phyloP scores from a whole-genome alignment of 2,888 invertebrate genomes.

The Bombylius major region DNA sequence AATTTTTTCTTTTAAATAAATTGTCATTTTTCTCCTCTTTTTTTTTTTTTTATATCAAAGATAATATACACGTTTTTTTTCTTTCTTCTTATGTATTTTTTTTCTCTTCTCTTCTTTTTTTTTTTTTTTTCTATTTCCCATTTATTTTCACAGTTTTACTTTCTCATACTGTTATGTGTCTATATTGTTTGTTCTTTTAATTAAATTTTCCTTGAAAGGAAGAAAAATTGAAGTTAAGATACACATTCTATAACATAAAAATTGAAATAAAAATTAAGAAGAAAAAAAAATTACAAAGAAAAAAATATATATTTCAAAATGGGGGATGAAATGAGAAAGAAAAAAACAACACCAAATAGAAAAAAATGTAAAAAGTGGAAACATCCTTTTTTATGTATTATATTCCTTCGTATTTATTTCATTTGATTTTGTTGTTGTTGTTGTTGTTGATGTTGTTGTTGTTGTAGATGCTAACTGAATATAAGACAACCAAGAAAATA shows the following conservation, averaged over 20 bases:
- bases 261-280: neutral
- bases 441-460: no score
- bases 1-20: no score
- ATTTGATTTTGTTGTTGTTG: neutral
- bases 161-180: conserved; percentile 1
- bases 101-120: neutral
- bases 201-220: conserved; percentile 9
- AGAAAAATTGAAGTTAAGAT: conserved; percentile 4
- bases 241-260: neutral
- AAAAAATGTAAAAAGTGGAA: conserved; percentile 4
- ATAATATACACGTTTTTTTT: neutral
- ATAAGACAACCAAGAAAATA: conserved; percentile 1
- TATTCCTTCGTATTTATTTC: neutral
- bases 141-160: neutral
- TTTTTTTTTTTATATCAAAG: neutral
- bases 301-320: neutral
- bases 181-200: conserved; percentile 8
- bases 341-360: conserved; percentile 3
- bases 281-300: neutral
- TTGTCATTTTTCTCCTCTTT: neutral
- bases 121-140: neutral
- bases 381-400: conserved; percentile 8
- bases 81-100: neutral
- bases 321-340: neutral
- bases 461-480: neutral